phyloP scores from a whole-genome alignment of 1,140 invertebrate species.

The Zaprionus taronus region DNA sequence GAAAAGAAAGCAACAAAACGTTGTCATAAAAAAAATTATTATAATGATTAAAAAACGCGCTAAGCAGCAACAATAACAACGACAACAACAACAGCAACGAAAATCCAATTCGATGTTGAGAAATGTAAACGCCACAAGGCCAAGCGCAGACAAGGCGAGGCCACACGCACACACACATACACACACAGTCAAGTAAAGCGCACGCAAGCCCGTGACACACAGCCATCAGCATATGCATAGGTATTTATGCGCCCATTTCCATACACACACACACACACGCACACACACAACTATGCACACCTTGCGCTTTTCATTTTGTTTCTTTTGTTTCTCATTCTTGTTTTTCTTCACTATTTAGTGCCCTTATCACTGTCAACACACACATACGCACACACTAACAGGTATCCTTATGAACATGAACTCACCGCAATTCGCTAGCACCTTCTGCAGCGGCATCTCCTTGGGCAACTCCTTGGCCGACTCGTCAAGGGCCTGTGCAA shows the following conservation, averaged over 20 bases:
- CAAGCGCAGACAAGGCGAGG: conserved; percentile 82
- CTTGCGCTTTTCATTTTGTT: conserved; percentile 54
- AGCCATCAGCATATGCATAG: conserved; percentile 52
- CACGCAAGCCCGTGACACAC: conserved; percentile 77
- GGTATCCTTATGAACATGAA: conserved; percentile 22
- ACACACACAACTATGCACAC: conserved; percentile 50
- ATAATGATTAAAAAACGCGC: conserved; percentile 75
- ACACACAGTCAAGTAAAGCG: conserved; percentile 24
- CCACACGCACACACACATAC: conserved; percentile 55
- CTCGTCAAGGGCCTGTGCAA: conserved; percentile 86
- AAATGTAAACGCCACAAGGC: conserved; percentile 83
- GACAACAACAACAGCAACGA: conserved; percentile 32
- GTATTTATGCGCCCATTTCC: conserved; percentile 38
- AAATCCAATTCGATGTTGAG: conserved; percentile 64
- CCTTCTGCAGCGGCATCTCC: conserved; percentile 86
- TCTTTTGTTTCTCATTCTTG: conserved; percentile 33
- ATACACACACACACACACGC: conserved; percentile 16
- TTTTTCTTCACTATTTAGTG: background rate
- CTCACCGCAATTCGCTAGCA: conserved; percentile 87
- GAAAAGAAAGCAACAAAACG: conserved; percentile 70
- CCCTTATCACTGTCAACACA: conserved; percentile 43
- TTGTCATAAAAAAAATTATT: conserved; percentile 70
- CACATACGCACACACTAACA: conserved; percentile 17
- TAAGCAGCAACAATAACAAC: conserved; percentile 28
- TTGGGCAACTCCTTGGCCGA: conserved; percentile 86